Conservation (phyloP, 1,140 invertebrate species). For the Drosophila bocqueti region DNA sequence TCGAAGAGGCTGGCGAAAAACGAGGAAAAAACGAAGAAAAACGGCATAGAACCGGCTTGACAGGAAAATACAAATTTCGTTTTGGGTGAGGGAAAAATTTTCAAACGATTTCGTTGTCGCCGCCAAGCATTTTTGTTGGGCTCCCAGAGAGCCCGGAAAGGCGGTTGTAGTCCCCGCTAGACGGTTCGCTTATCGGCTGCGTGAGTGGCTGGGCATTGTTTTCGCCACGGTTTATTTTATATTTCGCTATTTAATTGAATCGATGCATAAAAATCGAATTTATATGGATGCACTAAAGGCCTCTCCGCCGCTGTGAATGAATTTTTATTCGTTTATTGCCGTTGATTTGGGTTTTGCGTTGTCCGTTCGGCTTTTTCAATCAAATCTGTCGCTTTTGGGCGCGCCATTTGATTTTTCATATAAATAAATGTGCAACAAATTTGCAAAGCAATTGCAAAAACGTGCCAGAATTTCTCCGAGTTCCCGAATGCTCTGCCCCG, state of each 20-base stretch:
- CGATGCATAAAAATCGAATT: conserved; percentile 45
- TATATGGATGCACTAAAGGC: conserved; percentile 33
- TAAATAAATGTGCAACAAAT: conserved; percentile 40
- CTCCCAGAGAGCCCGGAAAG: conserved; percentile 16
- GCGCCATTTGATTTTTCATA: conserved; percentile 39
- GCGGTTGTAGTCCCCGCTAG: conserved; percentile 11
- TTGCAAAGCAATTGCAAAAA: conserved; percentile 34
- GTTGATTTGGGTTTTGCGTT: conserved; percentile 22
- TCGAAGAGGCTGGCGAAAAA: conserved; percentile 48
- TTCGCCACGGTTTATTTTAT: conserved; percentile 28
- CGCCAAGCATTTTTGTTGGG: conserved; percentile 24
- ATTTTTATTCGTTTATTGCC: conserved; percentile 48
- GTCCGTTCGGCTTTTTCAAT: conserved; percentile 30
- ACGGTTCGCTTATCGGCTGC: conserved; percentile 4
- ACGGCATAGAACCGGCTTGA: conserved; percentile 71
- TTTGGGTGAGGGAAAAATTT: conserved; percentile 80
- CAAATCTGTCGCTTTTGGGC: conserved; percentile 21
- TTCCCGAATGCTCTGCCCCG: conserved; percentile 19
- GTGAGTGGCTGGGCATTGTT: conserved; percentile 17
- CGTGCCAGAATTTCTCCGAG: conserved; percentile 34
- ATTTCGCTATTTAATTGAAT: conserved; percentile 30
- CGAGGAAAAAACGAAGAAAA: conserved; percentile 30
- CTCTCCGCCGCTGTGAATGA: conserved; percentile 21
- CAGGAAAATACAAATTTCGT: conserved; percentile 80
- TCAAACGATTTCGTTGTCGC: conserved; percentile 46